phyloP scores from a whole-genome alignment of 2,797 vertebrate species.

The Sebastiscus albofasciatus region DNA sequence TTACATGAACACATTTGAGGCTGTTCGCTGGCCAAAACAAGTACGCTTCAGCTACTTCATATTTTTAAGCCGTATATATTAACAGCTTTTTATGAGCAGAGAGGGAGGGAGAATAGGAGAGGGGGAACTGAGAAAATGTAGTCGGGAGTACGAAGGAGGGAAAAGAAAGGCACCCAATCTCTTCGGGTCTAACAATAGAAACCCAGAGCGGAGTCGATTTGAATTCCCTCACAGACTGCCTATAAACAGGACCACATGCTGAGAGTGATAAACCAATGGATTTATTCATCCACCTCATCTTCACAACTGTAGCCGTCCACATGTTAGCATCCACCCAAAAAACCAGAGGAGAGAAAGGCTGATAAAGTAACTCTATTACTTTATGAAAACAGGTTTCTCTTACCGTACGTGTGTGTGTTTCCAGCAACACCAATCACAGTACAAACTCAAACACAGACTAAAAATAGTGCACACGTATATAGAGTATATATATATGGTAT shows the following conservation, averaged over 20 bases:
- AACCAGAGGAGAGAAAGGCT: conserved; percentile 20
- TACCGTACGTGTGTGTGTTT: neutral
- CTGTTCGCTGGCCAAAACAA: conserved; percentile 12
- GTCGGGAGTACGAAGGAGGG: conserved; percentile 44
- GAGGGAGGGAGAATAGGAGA: conserved; percentile 18
- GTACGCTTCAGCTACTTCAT: neutral
- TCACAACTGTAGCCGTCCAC: conserved; percentile 69
- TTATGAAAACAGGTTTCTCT: conserved; percentile 34
- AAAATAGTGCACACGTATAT: conserved; percentile 25
- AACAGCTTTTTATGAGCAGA: conserved; percentile 39
- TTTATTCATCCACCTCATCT: conserved; percentile 81
- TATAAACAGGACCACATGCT: conserved; percentile 81
- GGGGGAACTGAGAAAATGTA: conserved; percentile 39
- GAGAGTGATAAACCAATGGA: conserved; percentile 84
- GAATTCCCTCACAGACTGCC: conserved; percentile 79
- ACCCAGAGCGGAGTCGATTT: conserved; percentile 81
- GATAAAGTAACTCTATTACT: conserved; percentile 52
- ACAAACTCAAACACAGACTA: conserved; percentile 1
- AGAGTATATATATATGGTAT: neutral
- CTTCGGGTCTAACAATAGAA: conserved; percentile 73
- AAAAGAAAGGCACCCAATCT: conserved; percentile 60
- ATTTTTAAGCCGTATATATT: conserved; percentile 9
- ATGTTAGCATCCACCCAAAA: conserved; percentile 75
- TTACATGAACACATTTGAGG: neutral
- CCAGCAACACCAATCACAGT: conserved; percentile 14